Evolutionary conservation across 2,113 vertebrate species (phyloP).

Genomic region (Engraulis encrasicolus): DNA sequence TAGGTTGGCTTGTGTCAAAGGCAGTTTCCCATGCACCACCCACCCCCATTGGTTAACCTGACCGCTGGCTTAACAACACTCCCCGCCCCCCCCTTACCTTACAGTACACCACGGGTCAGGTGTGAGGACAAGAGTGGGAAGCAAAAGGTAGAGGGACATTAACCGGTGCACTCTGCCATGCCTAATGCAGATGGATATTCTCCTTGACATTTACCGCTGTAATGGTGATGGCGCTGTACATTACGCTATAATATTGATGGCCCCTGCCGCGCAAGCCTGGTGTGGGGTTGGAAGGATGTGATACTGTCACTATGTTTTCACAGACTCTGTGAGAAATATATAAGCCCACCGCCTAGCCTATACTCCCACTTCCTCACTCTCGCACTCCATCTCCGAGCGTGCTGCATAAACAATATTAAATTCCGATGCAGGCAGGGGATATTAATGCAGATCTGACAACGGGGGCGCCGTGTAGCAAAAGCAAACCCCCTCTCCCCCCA

Average conservation of each 20-base stretch:
- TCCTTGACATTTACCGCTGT: conserved; percentile 12
- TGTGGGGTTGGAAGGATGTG: conserved; percentile 10
- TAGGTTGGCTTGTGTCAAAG: conserved; percentile 5
- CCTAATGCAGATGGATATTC: conserved; percentile 19
- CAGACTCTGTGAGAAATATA: conserved; percentile 15
- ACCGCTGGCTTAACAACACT: neutral
- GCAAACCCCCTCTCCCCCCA: neutral
- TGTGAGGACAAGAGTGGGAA: neutral
- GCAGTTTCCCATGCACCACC: conserved; percentile 19
- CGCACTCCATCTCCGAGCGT: neutral
- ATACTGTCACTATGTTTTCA: conserved; percentile 19
- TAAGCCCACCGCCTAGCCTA: neutral
- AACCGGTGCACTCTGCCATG: conserved; percentile 23
- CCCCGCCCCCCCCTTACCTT: neutral
- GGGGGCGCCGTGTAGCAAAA: neutral
- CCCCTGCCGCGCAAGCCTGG: neutral
- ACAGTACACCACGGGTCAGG: conserved; percentile 37
- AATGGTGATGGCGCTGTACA: conserved; percentile 12
- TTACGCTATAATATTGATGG: conserved; percentile 21
- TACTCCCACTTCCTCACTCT: neutral
- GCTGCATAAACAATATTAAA: conserved; percentile 16
- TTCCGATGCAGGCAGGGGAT: neutral
- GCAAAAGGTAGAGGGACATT: conserved; percentile 15
- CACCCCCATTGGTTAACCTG: conserved; percentile 31
- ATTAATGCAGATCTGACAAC: conserved; percentile 2